A percentile compares a stretch with the other conserved stretches of the same genome.
Conservation (phyloP, 2,797 vertebrate species). For the Sebastolobus alascanus region DNA sequence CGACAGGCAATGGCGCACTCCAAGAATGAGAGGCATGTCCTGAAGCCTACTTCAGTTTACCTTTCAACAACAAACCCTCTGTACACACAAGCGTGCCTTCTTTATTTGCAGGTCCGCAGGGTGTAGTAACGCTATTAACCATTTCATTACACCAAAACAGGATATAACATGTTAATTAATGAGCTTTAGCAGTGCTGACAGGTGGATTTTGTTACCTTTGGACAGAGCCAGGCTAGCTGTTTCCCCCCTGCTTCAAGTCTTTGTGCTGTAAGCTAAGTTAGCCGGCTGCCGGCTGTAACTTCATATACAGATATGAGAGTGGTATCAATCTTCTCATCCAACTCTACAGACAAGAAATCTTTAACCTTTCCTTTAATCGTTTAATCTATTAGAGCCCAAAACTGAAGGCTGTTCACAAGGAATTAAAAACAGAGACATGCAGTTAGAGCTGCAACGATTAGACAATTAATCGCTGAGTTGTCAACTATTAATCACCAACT, state of each 20-base stretch:
- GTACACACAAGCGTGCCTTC: background rate
- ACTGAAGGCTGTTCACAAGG: background rate
- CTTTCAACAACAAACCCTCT: slow-evolving; percentile 41
- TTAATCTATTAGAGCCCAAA: background rate
- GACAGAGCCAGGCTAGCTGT: too few species aligned
- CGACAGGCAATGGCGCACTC: slow-evolving; percentile 69
- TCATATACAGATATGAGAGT: background rate
- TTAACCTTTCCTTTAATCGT: background rate
- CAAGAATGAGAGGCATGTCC: slow-evolving; percentile 84
- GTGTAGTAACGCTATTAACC: background rate
- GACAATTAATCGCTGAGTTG: too few species aligned
- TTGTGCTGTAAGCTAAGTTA: slow-evolving; percentile 3
- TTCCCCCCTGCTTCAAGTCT: background rate
- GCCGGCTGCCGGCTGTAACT: background rate
- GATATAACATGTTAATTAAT: background rate
- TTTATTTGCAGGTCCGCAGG: background rate
- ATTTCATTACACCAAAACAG: background rate
- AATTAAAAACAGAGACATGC: background rate
- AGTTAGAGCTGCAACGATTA: background rate
- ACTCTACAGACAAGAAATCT: background rate
- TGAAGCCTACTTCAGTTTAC: slow-evolving; percentile 56
- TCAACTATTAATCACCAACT: too few species aligned
- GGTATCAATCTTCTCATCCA: background rate
- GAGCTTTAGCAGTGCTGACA: background rate
- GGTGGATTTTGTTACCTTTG: background rate